Conservation (phyloP, 2,113 vertebrate species). For the Ailuropoda melanoleuca region DNA sequence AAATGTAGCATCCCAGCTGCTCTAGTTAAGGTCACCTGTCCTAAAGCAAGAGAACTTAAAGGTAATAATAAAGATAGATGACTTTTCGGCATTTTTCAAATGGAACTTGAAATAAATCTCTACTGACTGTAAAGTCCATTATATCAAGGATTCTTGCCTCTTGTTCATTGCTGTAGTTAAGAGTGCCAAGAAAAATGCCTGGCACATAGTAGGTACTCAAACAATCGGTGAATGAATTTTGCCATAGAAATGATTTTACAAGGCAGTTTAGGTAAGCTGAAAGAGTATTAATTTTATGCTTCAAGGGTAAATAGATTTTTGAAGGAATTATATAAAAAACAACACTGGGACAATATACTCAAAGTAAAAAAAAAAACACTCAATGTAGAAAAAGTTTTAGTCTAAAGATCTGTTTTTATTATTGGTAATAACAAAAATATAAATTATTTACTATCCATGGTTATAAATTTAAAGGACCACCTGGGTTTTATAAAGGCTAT, state of each 20-base stretch:
- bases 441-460: not conserved
- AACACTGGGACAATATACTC: not conserved
- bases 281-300: not conserved
- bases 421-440: not conserved
- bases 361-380: not conserved
- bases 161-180: not conserved
- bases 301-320: not conserved
- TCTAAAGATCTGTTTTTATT: not conserved
- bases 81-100: not conserved
- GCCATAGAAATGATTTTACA: slow-evolving; percentile 10
- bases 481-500: not conserved
- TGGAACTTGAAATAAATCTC: not conserved
- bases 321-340: not conserved
- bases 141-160: not conserved
- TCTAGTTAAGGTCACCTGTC: not conserved
- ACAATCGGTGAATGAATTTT: not conserved
- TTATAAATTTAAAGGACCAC: not conserved
- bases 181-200: not conserved
- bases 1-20: not conserved
- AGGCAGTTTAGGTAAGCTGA: not conserved
- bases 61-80: not conserved
- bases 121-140: not conserved
- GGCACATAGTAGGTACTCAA: not conserved
- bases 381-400: not conserved
- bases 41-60: not conserved